phyloP scores from a whole-genome alignment of 2,113 vertebrate genomes.

The Dipodomys stephensi region DNA sequence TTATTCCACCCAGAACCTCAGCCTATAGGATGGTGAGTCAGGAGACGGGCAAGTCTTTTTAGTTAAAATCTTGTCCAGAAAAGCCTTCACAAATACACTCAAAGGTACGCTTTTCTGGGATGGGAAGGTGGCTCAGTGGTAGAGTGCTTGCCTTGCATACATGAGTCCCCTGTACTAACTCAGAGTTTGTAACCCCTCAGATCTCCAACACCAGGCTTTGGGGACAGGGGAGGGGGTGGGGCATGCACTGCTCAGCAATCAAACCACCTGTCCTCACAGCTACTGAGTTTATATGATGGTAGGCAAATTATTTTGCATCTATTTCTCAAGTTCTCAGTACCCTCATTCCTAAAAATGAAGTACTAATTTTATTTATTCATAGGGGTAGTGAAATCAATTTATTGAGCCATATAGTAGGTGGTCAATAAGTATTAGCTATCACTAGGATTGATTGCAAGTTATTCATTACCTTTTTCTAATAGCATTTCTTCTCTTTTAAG shows the following conservation, averaged over 20 bases:
- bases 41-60: background rate
- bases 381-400: background rate
- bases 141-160: too few species aligned
- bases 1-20: background rate
- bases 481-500: background rate
- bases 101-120: background rate
- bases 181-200: background rate
- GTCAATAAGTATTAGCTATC: background rate
- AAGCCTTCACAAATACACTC: too few species aligned
- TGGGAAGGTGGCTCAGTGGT: too few species aligned
- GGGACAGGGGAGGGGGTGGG: background rate
- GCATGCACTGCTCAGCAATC: rapidly evolving
- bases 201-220: background rate
- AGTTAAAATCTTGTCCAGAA: background rate
- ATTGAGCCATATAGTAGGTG: background rate
- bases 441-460: background rate
- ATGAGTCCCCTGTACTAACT: background rate
- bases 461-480: too few species aligned
- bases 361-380: background rate
- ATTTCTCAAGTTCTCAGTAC: conserved; percentile 5
- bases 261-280: background rate
- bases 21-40: background rate
- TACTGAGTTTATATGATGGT: background rate
- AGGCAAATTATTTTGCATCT: background rate
- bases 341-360: background rate